Percentiles rank a stretch among this genome's conserved stretches.
Conservation (phyloP, 2,797 vertebrate species). For the Limnodromus scolopaceus region DNA sequence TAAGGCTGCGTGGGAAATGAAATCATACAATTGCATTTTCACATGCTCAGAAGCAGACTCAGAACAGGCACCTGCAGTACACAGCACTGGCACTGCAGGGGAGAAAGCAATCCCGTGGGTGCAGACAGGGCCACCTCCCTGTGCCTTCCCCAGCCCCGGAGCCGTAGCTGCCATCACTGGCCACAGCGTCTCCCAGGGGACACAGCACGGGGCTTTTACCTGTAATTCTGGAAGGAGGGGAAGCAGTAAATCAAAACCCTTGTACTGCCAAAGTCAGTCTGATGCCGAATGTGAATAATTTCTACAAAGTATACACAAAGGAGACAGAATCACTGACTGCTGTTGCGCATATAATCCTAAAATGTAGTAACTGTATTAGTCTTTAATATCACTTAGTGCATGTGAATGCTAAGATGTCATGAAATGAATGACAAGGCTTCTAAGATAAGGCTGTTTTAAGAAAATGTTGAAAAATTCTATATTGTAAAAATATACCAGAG, state of each 20-base stretch:
- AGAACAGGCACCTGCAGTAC: fast-evolving
- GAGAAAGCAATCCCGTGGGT: not conserved
- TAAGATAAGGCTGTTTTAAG: not conserved
- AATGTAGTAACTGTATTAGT: not conserved
- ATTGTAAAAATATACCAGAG: not conserved
- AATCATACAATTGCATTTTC: not conserved
- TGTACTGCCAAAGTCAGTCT: not conserved
- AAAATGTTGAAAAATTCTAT: not conserved
- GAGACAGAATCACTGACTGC: not conserved
- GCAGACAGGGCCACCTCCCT: fast-evolving
- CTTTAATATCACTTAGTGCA: not conserved
- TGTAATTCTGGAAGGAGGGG: not conserved
- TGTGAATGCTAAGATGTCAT: not conserved
- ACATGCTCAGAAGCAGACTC: fast-evolving
- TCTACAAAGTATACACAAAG: not conserved
- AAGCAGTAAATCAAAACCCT: not conserved
- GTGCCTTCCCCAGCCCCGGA: not conserved
- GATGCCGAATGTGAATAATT: not conserved
- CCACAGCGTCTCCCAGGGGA: not conserved
- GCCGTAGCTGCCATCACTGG: not conserved
- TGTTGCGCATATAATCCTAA: not conserved
- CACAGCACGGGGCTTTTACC: not conserved
- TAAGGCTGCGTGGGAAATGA: not conserved
- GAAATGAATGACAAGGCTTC: not conserved
- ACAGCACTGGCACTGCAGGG: not conserved